These are phyloP conservation scores for Drosophila ercepeae DNA, from an alignment of 1,140 invertebrate species.

Conservation along the genomic window DNA sequence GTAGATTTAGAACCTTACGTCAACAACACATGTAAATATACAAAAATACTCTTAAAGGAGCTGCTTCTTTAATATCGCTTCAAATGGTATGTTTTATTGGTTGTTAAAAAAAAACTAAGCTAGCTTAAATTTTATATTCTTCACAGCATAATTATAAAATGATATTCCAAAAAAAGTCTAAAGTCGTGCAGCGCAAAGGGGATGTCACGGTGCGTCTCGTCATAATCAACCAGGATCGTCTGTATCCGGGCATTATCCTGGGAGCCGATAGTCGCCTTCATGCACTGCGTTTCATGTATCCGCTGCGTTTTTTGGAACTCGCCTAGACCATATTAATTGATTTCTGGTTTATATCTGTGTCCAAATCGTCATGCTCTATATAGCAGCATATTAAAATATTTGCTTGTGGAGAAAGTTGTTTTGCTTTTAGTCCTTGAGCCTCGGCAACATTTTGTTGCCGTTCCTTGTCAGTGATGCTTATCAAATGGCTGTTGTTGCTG, in stretches of 20 bases:
- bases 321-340: background rate
- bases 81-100: too few relatives aligned
- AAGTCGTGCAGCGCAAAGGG: background rate
- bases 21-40: background rate
- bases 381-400: constrained; percentile 5
- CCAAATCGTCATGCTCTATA: background rate
- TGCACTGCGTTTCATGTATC: background rate
- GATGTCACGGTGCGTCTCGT: background rate
- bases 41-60: too few relatives aligned
- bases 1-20: background rate
- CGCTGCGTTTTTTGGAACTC: constrained; percentile 1
- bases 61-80: too few relatives aligned
- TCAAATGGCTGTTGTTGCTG: constrained; percentile 33
- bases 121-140: too few relatives aligned
- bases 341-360: background rate
- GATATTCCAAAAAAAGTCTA: background rate
- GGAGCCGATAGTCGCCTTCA: background rate
- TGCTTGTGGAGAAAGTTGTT: constrained; percentile 4
- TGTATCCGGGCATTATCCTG: background rate
- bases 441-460: constrained; percentile 17
- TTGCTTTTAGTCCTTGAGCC: constrained; percentile 6
- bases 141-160: background rate
- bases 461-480: constrained; percentile 27
- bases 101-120: too few relatives aligned
- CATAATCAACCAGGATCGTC: background rate